These are phyloP conservation scores for Drosophila subpulchrella DNA, from an alignment of 1,140 invertebrate genomes.

Conservation along the genomic window DNA sequence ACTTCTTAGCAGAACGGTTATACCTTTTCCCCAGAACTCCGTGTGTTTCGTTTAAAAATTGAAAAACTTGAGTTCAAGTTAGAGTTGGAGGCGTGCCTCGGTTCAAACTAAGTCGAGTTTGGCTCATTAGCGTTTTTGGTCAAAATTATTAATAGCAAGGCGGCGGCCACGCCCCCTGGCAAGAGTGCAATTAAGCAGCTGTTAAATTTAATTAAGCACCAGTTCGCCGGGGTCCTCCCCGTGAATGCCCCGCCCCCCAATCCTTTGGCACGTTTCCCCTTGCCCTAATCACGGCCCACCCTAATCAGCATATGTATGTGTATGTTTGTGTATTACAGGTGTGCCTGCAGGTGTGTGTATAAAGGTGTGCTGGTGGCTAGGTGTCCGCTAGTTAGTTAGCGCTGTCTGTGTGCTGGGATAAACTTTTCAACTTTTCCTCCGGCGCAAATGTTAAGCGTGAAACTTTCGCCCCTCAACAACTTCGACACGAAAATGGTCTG, in stretches of 20 bases:
- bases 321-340: constrained; percentile 38
- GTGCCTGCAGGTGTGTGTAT: constrained; percentile 21
- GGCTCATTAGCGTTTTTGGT: constrained; percentile 77
- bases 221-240: constrained; percentile 30
- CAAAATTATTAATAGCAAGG: constrained; percentile 76
- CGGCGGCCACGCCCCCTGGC: constrained; percentile 11
- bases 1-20: constrained; percentile 19
- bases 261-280: constrained; percentile 59
- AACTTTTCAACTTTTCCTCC: constrained; percentile 75
- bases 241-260: neutral
- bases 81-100: constrained; percentile 38
- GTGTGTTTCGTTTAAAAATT: constrained; percentile 60
- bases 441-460: constrained; percentile 74
- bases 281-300: constrained; percentile 67
- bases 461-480: constrained; percentile 62
- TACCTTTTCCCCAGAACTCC: constrained; percentile 2
- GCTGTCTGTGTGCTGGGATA: constrained; percentile 40
- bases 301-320: constrained; percentile 65
- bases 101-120: constrained; percentile 65
- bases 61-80: constrained; percentile 64
- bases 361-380: constrained; percentile 19
- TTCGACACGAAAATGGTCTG: constrained; percentile 42
- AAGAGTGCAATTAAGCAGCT: constrained; percentile 77
- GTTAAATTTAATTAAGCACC: constrained; percentile 80
- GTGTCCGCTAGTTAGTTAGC: constrained; percentile 52